Conservation (phyloP, 2,888 invertebrate species). For the Himalopsyche japonica region DNA sequence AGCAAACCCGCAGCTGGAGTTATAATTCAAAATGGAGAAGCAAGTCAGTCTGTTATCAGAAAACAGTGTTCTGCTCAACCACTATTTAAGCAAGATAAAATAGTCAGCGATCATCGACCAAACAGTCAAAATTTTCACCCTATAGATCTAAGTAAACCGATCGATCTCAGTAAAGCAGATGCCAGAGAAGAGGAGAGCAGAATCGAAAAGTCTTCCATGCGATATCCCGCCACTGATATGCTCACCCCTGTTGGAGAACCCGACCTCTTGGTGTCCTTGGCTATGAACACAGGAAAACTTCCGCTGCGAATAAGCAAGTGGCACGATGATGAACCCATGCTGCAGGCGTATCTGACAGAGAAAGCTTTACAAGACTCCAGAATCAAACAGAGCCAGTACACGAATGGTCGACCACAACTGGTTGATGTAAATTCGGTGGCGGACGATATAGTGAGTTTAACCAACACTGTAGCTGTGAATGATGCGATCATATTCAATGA, state of each 20-base stretch:
- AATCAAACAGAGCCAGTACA: conserved; percentile 69
- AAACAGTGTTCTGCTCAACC: conserved; percentile 24
- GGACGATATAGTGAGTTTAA: conserved; percentile 1
- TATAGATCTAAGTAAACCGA: conserved; percentile 59
- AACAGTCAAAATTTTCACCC: conserved; percentile 41
- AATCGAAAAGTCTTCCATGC: conserved; percentile 43
- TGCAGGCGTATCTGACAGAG: conserved; percentile 74
- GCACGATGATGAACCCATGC: conserved; percentile 65
- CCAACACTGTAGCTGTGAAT: conserved; percentile 2
- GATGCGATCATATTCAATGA: background rate
- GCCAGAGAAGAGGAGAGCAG: conserved; percentile 47
- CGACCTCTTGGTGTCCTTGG: conserved; percentile 64
- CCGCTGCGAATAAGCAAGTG: conserved; percentile 62
- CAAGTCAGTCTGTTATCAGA: conserved; percentile 13
- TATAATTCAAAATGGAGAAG: conserved; percentile 7
- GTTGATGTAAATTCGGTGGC: conserved; percentile 11
- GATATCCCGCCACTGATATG: conserved; percentile 53
- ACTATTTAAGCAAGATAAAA: conserved; percentile 30
- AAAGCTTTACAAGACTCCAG: conserved; percentile 70
- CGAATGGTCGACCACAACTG: conserved; percentile 42
- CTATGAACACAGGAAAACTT: conserved; percentile 65
- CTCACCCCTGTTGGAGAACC: conserved; percentile 65
- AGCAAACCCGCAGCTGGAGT: conserved; percentile 42
- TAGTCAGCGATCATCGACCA: background rate
- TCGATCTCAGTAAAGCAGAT: conserved; percentile 57